phyloP scores from a whole-genome alignment of 2,888 invertebrate species.

The Cotesia congregata region DNA sequence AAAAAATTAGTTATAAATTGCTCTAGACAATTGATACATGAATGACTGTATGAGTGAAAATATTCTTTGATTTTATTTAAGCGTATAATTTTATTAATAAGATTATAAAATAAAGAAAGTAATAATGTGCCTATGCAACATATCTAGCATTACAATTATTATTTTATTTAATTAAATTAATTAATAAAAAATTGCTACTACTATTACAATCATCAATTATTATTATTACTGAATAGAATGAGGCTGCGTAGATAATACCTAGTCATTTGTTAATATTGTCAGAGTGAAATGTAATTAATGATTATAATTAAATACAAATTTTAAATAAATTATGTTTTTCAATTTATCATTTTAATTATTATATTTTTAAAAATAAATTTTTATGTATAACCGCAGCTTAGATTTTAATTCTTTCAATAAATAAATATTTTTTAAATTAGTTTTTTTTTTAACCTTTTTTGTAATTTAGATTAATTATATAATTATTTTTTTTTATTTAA shows the following conservation, averaged over 20 bases:
- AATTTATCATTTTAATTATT: no score
- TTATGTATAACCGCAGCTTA: neutral
- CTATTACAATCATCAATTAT: neutral
- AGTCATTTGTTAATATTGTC: slow-evolving; percentile 67
- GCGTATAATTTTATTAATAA: slow-evolving; percentile 21
- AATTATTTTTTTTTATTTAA: no score
- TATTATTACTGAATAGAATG: slow-evolving; percentile 46
- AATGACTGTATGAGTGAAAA: neutral
- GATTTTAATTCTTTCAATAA: neutral
- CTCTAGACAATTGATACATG: neutral
- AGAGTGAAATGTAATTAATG: slow-evolving; percentile 35
- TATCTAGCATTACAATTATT: slow-evolving; percentile 51
- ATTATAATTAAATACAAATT: slow-evolving; percentile 28
- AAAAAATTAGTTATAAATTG: neutral
- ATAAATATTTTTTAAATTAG: neutral
- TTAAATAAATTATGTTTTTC: neutral
- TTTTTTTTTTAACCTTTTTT: no score
- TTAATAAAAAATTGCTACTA: slow-evolving; percentile 5
- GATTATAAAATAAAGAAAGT: slow-evolving; percentile 45
- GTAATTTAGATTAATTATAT: no score
- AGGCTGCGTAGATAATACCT: slow-evolving; percentile 65
- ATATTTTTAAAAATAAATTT: neutral
- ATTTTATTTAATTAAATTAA: slow-evolving; percentile 50
- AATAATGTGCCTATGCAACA: slow-evolving; percentile 62
- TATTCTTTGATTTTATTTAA: neutral